Evolutionary conservation across 1,140 invertebrate genomes (phyloP).

Genomic region (Conus betulinus): DNA sequence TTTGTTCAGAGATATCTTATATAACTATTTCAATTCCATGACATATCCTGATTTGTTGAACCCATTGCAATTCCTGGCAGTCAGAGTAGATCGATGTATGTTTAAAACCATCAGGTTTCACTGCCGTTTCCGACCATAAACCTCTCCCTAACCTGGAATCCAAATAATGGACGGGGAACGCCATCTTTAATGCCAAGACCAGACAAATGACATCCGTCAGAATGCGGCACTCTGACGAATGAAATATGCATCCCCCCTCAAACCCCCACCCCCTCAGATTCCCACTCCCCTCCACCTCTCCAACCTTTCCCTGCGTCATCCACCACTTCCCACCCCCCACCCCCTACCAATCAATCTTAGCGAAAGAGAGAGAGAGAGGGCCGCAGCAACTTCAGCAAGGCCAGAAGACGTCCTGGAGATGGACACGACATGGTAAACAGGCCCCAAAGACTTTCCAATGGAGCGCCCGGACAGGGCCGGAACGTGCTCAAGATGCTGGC

Average conservation of each 20-base stretch:
- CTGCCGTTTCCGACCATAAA: not conserved
- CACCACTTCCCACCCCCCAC: too few relatives aligned
- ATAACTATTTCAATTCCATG: too few relatives aligned
- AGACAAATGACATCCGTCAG: not conserved
- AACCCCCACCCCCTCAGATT: not conserved
- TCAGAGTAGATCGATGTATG: too few relatives aligned
- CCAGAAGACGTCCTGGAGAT: not conserved
- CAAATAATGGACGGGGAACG: not conserved
- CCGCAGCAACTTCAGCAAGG: not conserved
- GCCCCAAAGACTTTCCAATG: constrained; percentile 17
- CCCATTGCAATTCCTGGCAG: too few relatives aligned
- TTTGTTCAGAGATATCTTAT: too few relatives aligned
- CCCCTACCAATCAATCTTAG: not conserved
- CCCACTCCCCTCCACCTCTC: not conserved
- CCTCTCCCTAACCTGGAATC: not conserved
- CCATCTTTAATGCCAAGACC: not conserved
- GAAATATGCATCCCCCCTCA: not conserved
- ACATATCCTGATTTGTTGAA: too few relatives aligned
- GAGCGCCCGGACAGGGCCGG: not conserved
- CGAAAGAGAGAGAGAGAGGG: not conserved
- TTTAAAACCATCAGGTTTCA: not conserved
- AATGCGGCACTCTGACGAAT: constrained; percentile 10
- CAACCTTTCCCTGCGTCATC: not conserved
- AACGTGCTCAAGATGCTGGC: constrained; percentile 14
- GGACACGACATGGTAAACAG: not conserved